Base-by-base conservation (phyloP, 1,140 invertebrate genomes). In the Gerris buenoi region DNA sequence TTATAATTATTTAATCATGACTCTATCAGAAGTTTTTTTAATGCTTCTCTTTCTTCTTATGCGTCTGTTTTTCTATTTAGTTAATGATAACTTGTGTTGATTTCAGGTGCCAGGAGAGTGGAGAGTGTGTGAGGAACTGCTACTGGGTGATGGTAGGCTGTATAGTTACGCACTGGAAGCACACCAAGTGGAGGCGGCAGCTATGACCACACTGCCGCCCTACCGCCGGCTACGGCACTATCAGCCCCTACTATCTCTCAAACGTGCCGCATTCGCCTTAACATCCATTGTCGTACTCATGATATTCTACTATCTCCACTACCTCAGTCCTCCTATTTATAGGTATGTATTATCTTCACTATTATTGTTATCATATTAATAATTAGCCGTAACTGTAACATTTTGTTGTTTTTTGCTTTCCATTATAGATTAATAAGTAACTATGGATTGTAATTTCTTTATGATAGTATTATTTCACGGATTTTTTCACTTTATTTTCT, bases 171-270 rank as follows among this genome's bases (percentile, higher is more conserved):
- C 62, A 27, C 27, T 80, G 79, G 79, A 80, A 79, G 74, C 79
- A 80, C 76, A 75, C 77, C 73, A 80, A 79, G 76, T 80, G 78
- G 78, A 77, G 78, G 77, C 74, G 76, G 71, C 78, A 77, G 77
- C 73, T 75, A 73, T 74, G 75, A 78, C 73, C 68, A 70, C 77
- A 76, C 72, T 75, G 76, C 74, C 77, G 76, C 72, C 75, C 75
- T 73, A 70, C 74, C 70, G 76, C 75, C 71, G 73, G 13, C 27
- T 28, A 3, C n/a, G 59, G 59, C 62, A 63, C 62, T 27, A 25
- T 18, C 62, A 26, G 25, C 62, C 62, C 15, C 62, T 28, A 13
- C 62, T 18, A 2, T 27, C 62, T 25, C 27, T 63, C 13, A 25
- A 27, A 28, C 10, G 27, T 13, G 25, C 25, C 62, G 62, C 27